These are phyloP conservation scores for Gnatocerus cornutus DNA, from an alignment of 2,888 invertebrate genomes.

Conservation along the genomic window DNA sequence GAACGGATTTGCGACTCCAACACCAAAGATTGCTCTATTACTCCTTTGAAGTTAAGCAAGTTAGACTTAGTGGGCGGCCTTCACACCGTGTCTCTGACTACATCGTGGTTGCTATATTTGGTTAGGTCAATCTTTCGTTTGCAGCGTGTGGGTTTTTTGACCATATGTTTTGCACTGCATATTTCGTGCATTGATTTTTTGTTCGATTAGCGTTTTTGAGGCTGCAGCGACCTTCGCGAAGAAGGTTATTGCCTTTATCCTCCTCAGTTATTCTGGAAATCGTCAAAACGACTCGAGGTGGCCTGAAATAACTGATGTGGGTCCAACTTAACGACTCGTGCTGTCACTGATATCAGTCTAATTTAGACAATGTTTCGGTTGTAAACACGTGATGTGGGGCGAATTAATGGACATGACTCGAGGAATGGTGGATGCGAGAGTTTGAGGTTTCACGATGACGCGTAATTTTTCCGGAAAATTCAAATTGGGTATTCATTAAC, in stretches of 20 bases:
- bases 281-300: not conserved
- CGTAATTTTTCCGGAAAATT: too few species aligned
- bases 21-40: conserved; percentile 25
- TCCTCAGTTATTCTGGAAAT: not conserved
- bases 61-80: conserved; percentile 48
- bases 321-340: too few species aligned
- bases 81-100: conserved; percentile 43
- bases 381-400: too few species aligned
- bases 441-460: too few species aligned
- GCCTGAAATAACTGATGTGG: too few species aligned
- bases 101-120: conserved; percentile 55
- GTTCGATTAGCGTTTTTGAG: not conserved
- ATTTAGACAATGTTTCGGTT: too few species aligned
- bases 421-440: too few species aligned
- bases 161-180: conserved; percentile 52
- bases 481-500: too few species aligned
- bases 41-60: conserved; percentile 30
- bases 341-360: too few species aligned
- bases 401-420: too few species aligned
- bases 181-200: conserved; percentile 10
- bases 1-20: conserved; percentile 13
- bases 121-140: conserved; percentile 53
- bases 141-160: conserved; percentile 52
- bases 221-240: not conserved
- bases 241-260: not conserved